Conservation (phyloP, 2,797 vertebrate species). For the Todus mexicanus region DNA sequence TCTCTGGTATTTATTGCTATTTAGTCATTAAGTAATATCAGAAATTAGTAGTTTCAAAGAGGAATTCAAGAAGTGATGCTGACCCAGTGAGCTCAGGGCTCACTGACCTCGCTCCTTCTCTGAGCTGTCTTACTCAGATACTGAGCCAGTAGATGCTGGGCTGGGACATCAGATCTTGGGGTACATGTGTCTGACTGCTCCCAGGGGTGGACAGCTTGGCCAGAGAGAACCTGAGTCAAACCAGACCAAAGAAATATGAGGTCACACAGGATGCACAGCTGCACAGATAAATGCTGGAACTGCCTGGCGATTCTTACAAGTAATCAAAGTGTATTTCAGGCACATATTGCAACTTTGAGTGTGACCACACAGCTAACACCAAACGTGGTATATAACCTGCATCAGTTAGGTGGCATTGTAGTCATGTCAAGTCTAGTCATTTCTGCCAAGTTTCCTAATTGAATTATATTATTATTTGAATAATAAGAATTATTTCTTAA, state of each 20-base stretch:
- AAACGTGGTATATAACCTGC: background rate
- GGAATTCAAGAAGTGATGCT: background rate
- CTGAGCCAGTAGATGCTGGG: rapidly evolving
- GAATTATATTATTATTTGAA: no score
- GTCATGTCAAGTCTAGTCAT: background rate
- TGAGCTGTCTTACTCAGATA: rapidly evolving
- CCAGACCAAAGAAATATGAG: background rate
- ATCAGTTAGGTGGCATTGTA: background rate
- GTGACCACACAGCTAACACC: background rate
- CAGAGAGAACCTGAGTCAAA: background rate
- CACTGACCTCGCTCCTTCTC: rapidly evolving
- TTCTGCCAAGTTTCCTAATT: background rate
- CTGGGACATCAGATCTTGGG: background rate
- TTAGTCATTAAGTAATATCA: background rate
- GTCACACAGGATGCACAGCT: background rate
- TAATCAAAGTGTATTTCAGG: background rate
- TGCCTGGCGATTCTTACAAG: background rate
- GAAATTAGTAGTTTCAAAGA: background rate
- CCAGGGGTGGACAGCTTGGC: background rate
- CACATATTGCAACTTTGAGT: background rate
- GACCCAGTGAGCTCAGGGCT: background rate
- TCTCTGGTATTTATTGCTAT: background rate
- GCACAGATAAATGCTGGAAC: background rate
- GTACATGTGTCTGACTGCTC: rapidly evolving
- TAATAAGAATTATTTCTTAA: no score